A percentile compares a stretch with the other conserved stretches of the same genome.
Evolutionary conservation across 2,113 vertebrate genomes (phyloP).

Genomic region (Daboia siamensis): DNA sequence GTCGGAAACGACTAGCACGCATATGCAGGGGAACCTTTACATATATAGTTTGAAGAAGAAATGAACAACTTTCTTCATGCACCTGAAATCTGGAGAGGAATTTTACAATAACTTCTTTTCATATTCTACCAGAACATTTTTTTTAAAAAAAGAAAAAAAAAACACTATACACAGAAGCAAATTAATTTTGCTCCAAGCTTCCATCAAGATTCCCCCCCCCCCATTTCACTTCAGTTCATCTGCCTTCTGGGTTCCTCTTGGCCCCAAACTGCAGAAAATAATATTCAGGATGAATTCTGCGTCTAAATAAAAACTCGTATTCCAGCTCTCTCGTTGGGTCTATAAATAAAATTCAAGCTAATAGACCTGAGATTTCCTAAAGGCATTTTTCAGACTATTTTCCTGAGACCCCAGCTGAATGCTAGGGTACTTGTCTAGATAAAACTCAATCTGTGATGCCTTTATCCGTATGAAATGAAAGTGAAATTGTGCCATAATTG

Average conservation of each 20-base stretch:
- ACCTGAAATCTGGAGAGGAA: background rate
- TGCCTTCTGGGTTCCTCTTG: background rate
- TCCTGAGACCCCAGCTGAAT: conserved; percentile 20
- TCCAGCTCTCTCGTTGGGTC: conserved; percentile 21
- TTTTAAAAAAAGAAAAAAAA: background rate
- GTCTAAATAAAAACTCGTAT: background rate
- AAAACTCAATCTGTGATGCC: conserved; percentile 26
- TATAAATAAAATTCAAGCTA: background rate
- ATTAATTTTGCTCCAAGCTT: background rate
- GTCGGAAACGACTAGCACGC: too few species aligned
- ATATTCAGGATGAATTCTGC: conserved; percentile 8
- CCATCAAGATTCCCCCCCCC: background rate
- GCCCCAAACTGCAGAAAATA: background rate
- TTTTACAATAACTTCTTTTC: background rate
- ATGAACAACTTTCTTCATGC: background rate
- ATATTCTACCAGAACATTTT: background rate
- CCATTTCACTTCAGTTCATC: background rate
- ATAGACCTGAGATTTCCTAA: background rate
- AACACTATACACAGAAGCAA: background rate
- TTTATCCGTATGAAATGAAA: conserved; percentile 13
- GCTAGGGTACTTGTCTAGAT: conserved; percentile 24
- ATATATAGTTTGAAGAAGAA: background rate
- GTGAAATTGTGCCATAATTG: conserved; percentile 38
- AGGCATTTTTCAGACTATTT: conserved; percentile 17
- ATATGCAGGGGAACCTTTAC: too few species aligned